Base-by-base conservation (phyloP, 2,888 invertebrate genomes). In the Cephus runcator region DNA sequence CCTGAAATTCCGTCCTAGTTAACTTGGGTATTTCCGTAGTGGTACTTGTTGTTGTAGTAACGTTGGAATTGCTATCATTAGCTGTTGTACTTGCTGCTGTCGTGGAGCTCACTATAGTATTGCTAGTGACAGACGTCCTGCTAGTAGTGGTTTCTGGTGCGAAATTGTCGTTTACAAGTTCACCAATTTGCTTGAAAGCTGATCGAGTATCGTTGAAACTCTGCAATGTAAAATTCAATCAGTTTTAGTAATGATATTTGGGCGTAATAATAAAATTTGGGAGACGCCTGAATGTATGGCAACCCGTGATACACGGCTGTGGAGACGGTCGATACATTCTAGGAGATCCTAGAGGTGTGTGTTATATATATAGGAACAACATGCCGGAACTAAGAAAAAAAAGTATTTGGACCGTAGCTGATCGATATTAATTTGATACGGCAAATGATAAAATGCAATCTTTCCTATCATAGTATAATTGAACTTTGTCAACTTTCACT, bases 141-240 rank as follows among this genome's bases (percentile, higher is more conserved):
- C 79, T 83, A 3, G 81, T 80, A 0, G 23, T 34, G 83, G 89
- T 88, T 79, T 92, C 92, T 12, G 92, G 91, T 31, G 89, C 79
- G 80, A 92, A 90, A 80, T 92, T 91, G 69, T 90, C 90, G 81
- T 90, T 91, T 31, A 93, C 83, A 71, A 93, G 84, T 56, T 87
- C 84, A 75, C 89, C 91, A 56, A 93, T 92, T 83, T 91, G 92
- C 80, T 90, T 88, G 34, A 92, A 85, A 0, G 93, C 93, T 75
- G 92, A 91, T 81, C 87, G 90, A 0, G 93, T 93, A 76, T 93
- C 93, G 81, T 91, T 91, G 85, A 92, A 91, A 86, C 93, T 92
- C 93, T 93, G 81, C 79, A 91, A 92, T 78, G 71, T 75, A 82
- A 69, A 79, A 69, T 69, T 12, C 36, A 68, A 77, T 73, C 69